Evolutionary conservation across 2,888 invertebrate genomes (phyloP), one percentile per base, ranked within the genome.

Genomic region (Lathronympha strigana): DNA sequence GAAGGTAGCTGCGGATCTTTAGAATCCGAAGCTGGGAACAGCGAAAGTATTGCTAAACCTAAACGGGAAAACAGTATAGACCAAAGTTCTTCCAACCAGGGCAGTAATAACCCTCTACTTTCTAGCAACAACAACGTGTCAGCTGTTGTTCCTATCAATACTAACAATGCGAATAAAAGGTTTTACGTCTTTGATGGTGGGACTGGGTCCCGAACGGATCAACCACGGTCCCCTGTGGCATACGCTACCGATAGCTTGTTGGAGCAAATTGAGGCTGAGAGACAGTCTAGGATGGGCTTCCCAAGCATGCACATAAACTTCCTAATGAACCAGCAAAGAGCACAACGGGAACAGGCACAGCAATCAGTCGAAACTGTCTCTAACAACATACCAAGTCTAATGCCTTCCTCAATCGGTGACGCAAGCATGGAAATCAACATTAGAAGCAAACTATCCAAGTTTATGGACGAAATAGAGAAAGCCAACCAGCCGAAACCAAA

Each of bases 321-420:
- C 67, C 66, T 92, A 8, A 87, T 92, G 86, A 87, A 76, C 38
- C 88, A 89, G 53, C 87, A 88, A 63, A 80, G 88, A 60, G 87
- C 87, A 0, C 88, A 88, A 21, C n/a, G 53, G 4, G 57, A 43
- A 54, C 84, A 83, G 9, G 53, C 53, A 38, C 82, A 83, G 58
- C 83, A 85, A 63, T 84, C 83, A 66, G 76, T 80, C 0, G 88
- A 88, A 67, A 86, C 74, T 45, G 79, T 82, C 0, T 83, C 86
- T 1, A 80, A 77, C 13, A 85, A 83, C 68, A 80, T 88, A 62
- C 87, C 92, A 0, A 87, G 86, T 53, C 76, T 93, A 4, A 93
- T 94, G 75, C 90, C 91, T 9, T 90, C 93, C 0, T 90, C 93
- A 0, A 92, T 93, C 68, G 93, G 92, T 11, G 94, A 94, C 68